Evolutionary conservation across 2,888 invertebrate genomes (phyloP), one percentile per base, ranked within the genome.

Genomic region (Ormyrus labotus): DNA sequence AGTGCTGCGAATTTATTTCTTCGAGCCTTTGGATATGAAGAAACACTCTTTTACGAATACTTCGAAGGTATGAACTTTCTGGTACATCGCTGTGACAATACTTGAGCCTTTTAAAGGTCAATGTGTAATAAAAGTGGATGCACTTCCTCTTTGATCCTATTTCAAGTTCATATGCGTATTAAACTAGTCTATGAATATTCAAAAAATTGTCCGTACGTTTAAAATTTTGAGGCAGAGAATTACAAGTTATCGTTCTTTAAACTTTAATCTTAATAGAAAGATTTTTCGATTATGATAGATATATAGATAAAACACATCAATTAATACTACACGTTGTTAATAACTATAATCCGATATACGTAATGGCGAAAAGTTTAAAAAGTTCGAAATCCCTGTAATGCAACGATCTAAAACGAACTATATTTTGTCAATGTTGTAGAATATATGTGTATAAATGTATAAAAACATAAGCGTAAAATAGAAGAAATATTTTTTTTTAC

Each of bases 401-500:
- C 53, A 60, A 61, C 60, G 65, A 72, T 78, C 60, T 67, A 60
- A 67, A 67, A 53, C 53, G 64, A 34, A 76, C 19, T 58, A 69
- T 60, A 78, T 72, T 65, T 72, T 78, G 67, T 63, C 48, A 47
- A 61, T 61, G 19, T 73, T 48, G 63, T 63, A 69, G 48, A 73
- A 57, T 79, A 45, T 57, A 50, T 68, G 55, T 75, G 65, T 69
- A 65, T 75, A 60, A 60, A 34, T 74, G 64, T 69, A 73, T 79
- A 74, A 34, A 48, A 45, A 50, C 67, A 34, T 76, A 60, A 67
- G 13, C 9, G 55, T 61, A 68, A 76, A 13, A 47, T 48, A 67
- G 57, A 72, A 60, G 11, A 67, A 61, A 73, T 79, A 73, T 72
- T 73, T 73, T 76, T 34, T 76, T 81, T 72, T 81, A 80, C 57